These are phyloP conservation scores for Platanista minor DNA, from an alignment of 2,113 vertebrate species.

Conservation along the genomic window DNA sequence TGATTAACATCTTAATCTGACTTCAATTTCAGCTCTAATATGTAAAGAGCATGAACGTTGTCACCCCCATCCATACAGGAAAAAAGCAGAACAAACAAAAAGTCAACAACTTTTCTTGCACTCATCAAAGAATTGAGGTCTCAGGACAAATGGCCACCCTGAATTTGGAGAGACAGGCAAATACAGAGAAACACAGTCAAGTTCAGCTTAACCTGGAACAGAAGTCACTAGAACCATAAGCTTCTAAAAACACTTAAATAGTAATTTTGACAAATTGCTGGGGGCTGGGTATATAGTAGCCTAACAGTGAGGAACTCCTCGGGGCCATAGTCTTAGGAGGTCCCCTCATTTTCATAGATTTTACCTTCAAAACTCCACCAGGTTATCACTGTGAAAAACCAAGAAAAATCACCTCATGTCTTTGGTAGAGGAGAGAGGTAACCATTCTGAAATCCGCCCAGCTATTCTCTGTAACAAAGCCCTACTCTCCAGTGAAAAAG, in stretches of 20 bases:
- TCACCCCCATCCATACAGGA: background rate
- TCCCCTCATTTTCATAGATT: background rate
- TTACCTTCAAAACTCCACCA: background rate
- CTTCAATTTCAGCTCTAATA: background rate
- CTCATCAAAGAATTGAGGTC: background rate
- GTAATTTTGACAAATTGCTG: background rate
- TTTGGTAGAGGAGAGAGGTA: background rate
- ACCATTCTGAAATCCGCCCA: background rate
- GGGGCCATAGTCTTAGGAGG: background rate
- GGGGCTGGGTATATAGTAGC: background rate
- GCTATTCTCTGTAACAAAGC: background rate
- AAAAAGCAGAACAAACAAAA: background rate
- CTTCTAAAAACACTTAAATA: background rate
- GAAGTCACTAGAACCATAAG: background rate
- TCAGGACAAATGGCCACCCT: background rate
- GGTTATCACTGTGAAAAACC: background rate
- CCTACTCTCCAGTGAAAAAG: background rate
- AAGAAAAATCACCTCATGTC: background rate
- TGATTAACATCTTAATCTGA: conserved; percentile 23
- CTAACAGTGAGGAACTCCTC: background rate
- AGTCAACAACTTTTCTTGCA: background rate
- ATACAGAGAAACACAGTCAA: background rate
- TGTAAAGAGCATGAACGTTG: background rate
- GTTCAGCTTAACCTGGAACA: background rate
- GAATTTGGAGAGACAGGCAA: background rate